Percentiles rank a stretch among this genome's conserved stretches.
These are phyloP conservation scores for Kryptolebias ocellatus DNA, from an alignment of 2,797 vertebrate genomes.

Conservation along the genomic window DNA sequence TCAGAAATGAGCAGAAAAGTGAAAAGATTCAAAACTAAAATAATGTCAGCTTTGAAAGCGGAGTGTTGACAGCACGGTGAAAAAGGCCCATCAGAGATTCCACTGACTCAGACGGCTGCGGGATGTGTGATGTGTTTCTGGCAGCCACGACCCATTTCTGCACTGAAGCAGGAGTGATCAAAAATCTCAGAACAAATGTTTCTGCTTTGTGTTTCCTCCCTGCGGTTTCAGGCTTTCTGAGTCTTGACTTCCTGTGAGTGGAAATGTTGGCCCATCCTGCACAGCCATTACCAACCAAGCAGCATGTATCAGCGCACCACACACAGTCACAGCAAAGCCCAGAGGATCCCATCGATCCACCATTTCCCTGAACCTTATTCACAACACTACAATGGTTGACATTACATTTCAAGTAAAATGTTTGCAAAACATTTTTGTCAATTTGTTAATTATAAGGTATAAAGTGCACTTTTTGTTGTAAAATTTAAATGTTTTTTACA, in stretches of 20 bases:
- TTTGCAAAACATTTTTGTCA: constrained; percentile 6
- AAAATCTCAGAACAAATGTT: constrained; percentile 64
- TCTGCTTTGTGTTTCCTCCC: constrained; percentile 52
- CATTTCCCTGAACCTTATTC: constrained; percentile 46
- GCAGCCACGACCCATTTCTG: constrained; percentile 73
- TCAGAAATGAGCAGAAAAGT: constrained; percentile 58
- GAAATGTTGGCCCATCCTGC: constrained; percentile 45
- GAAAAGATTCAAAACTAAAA: constrained; percentile 53
- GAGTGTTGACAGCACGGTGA: constrained; percentile 51
- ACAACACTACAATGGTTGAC: constrained; percentile 22
- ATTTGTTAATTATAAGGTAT: constrained; percentile 1
- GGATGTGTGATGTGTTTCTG: constrained; percentile 60
- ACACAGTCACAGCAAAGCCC: constrained; percentile 27
- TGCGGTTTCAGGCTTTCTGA: constrained; percentile 49
- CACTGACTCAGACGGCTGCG: constrained; percentile 57
- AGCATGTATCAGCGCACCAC: constrained; percentile 32
- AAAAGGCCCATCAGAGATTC: constrained; percentile 65
- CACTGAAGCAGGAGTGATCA: constrained; percentile 60
- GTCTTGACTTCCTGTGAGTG: constrained; percentile 59
- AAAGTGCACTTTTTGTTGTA: neutral
- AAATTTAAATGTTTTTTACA: neutral
- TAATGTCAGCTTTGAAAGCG: constrained; percentile 51
- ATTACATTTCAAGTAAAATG: constrained; percentile 7
- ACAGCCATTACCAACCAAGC: constrained; percentile 47
- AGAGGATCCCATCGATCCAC: constrained; percentile 29